Evolutionary conservation across 2,888 invertebrate genomes (phyloP).

Genomic region (Acronicta psi): DNA sequence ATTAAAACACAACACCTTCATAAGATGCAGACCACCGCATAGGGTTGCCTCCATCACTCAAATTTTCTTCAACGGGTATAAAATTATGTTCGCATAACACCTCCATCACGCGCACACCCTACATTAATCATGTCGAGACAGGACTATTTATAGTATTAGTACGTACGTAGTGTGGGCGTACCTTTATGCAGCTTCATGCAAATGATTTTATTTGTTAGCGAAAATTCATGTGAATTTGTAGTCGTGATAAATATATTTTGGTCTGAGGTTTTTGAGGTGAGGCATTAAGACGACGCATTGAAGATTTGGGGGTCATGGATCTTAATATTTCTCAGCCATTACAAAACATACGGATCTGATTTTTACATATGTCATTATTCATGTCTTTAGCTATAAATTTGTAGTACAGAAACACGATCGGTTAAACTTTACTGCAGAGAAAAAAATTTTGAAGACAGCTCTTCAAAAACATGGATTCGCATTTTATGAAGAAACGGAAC

Average conservation of each 20-base stretch:
- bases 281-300: too few relatives aligned
- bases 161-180: conserved; percentile 47
- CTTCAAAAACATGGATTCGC: too few relatives aligned
- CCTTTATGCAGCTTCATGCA: conserved; percentile 54
- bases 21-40: conserved; percentile 51
- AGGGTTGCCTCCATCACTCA: conserved; percentile 69
- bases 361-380: too few relatives aligned
- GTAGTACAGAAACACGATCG: too few relatives aligned
- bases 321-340: too few relatives aligned
- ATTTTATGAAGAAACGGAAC: too few relatives aligned
- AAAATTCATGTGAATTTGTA: conserved; percentile 3
- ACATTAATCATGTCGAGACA: conserved; percentile 71
- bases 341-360: too few relatives aligned
- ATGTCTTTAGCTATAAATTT: too few relatives aligned
- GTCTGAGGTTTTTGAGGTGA: background rate
- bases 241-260: background rate
- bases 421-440: too few relatives aligned
- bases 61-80: conserved; percentile 69
- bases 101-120: conserved; percentile 68
- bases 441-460: too few relatives aligned
- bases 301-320: too few relatives aligned
- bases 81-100: conserved; percentile 74
- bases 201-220: conserved; percentile 47
- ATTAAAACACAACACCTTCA: conserved; percentile 56
- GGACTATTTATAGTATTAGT: conserved; percentile 68